These are phyloP conservation scores for Octomys mimax DNA, from an alignment of 2,797 vertebrate species.

Conservation along the genomic window DNA sequence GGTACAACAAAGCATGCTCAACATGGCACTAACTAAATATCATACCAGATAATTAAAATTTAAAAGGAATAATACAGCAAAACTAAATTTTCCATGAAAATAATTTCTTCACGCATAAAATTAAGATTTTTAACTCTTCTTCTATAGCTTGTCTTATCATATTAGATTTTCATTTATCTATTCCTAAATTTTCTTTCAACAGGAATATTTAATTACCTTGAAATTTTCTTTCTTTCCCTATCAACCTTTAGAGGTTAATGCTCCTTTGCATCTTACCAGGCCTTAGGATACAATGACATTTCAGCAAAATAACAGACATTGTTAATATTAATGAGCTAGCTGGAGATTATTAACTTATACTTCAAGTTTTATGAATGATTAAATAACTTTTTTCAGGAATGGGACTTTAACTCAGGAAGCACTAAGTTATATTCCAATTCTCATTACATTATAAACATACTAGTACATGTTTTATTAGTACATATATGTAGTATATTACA, in stretches of 20 bases:
- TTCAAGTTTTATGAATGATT: slow-evolving; percentile 50
- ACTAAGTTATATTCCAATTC: neutral
- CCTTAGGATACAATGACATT: neutral
- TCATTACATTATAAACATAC: too few relatives aligned
- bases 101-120: neutral
- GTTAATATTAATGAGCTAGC: slow-evolving; percentile 3
- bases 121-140: neutral
- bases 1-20: neutral
- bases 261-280: neutral
- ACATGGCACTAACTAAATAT: neutral
- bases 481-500: neutral
- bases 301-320: slow-evolving; percentile 35
- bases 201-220: neutral
- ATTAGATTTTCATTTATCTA: neutral
- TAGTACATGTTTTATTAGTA: neutral
- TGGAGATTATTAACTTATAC: slow-evolving; percentile 31
- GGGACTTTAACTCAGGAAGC: neutral
- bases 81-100: neutral
- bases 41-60: neutral
- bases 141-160: neutral
- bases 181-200: neutral
- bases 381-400: neutral
- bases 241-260: neutral
- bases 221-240: neutral
- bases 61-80: neutral